Evolutionary conservation across 2,113 vertebrate genomes (phyloP).

Genomic region (Acanthochromis polyacanthus): DNA sequence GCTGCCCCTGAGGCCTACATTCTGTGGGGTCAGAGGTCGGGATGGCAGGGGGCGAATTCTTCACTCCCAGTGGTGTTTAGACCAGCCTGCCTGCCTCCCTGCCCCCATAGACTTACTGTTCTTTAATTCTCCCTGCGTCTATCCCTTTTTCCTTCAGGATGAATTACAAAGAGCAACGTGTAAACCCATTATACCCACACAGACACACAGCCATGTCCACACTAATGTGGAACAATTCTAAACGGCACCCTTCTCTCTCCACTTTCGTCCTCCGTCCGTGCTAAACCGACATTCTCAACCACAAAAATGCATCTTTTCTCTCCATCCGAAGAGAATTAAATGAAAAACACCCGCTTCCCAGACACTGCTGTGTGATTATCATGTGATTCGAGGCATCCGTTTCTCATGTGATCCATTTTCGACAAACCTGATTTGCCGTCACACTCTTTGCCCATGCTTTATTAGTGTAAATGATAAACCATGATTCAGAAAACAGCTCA

Average conservation of each 20-base stretch:
- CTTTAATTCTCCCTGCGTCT: conserved; percentile 16
- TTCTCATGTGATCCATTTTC: conserved; percentile 22
- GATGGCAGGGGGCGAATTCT: conserved; percentile 69
- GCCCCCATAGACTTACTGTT: conserved; percentile 4
- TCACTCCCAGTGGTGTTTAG: conserved; percentile 52
- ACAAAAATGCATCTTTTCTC: conserved; percentile 8
- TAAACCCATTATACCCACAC: conserved; percentile 20
- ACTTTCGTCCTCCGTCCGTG: background rate
- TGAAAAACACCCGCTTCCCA: conserved; percentile 18
- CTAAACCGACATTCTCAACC: conserved; percentile 9
- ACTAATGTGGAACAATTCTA: conserved; percentile 38
- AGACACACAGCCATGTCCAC: background rate
- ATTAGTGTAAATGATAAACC: background rate
- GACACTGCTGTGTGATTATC: conserved; percentile 16
- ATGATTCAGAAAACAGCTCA: background rate
- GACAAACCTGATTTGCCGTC: conserved; percentile 5
- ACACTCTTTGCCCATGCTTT: background rate
- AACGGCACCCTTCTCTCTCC: conserved; percentile 26
- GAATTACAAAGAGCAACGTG: conserved; percentile 14
- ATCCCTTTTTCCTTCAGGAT: conserved; percentile 1
- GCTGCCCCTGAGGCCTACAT: conserved; percentile 70
- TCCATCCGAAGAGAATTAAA: background rate
- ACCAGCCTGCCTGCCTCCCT: conserved; percentile 24
- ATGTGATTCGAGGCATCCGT: conserved; percentile 26
- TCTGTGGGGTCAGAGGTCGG: conserved; percentile 75